A percentile compares a stretch with the other conserved stretches of the same genome.
Evolutionary conservation across 2,113 vertebrate species (phyloP).

Genomic region (Chloebia gouldiae): DNA sequence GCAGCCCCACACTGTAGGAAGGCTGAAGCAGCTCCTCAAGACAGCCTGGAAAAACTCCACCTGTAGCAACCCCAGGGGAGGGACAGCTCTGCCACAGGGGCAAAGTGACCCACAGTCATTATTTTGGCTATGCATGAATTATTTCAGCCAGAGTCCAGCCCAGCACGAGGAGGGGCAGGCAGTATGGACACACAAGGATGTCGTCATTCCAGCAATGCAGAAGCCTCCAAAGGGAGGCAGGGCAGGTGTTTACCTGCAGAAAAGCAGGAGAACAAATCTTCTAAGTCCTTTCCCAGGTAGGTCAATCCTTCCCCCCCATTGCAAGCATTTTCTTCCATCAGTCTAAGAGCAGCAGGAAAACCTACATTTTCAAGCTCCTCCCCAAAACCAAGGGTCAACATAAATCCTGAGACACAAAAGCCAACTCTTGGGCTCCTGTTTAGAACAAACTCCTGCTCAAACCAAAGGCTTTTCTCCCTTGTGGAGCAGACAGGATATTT

Average conservation of each 20-base stretch:
- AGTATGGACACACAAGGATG: background rate
- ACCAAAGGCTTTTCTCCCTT: background rate
- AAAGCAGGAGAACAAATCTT: background rate
- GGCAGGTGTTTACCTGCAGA: background rate
- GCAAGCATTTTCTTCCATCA: background rate
- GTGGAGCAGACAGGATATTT: slow-evolving; percentile 15
- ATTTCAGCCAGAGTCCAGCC: background rate
- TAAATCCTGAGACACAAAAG: background rate
- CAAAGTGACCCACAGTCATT: background rate
- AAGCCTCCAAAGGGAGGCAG: background rate
- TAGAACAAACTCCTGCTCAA: background rate
- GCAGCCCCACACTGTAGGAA: background rate
- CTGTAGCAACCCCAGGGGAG: background rate
- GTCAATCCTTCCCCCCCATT: background rate
- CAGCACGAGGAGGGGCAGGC: accelerated
- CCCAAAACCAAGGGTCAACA: background rate
- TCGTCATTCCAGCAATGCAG: background rate
- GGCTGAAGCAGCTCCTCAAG: background rate
- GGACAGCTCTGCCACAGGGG: background rate
- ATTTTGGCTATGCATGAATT: background rate
- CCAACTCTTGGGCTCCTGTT: background rate
- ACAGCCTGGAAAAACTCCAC: background rate
- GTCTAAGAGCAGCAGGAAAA: background rate
- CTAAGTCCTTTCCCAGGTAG: background rate
- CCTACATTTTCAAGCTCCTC: background rate